Base-by-base conservation (phyloP, 23 tunicate genomes). In the Ciona savignyi region DNA sequence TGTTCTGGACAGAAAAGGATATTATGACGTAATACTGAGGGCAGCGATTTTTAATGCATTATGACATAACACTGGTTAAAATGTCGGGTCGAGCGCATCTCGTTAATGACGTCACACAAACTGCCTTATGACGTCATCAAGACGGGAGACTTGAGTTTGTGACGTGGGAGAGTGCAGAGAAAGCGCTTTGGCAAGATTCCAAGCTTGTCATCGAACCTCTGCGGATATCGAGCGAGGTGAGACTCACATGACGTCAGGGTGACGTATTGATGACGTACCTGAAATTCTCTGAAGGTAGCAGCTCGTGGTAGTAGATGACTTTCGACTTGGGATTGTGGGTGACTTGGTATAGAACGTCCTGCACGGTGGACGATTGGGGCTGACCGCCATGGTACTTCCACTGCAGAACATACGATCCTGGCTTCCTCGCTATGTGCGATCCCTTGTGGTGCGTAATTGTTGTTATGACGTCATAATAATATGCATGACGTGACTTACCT, bases 171-270 rank as follows among this genome's bases (percentile, higher is more conserved):
- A 91, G 82, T 3, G 90, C 71, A 9, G 97, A 91, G 65, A 91
- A 91, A 2, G 91, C 90, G 75, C 97, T 91, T 51, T 85, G 91
- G 70, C 97, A 85, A 27, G 91, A 84, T 63, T 91, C 97, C 65
- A 91, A 74, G 35, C 97, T 91, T 29, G 97, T 68, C 97, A 91
- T 91, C 4, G 97, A 91, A 21, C 97, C 97, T 71, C 97, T 91
- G 86, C 26, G 77, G 60, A 34, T 3, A n/a, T n/a, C n/a, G n/a
- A n/a, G n/a, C n/a, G n/a, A n/a, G n/a, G n/a, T n/a, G n/a, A n/a
- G n/a, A n/a, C n/a, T n/a, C n/a, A n/a, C n/a, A n/a, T n/a, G n/a
- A n/a, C n/a, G n/a, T n/a, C n/a, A n/a, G 9, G 56, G 15, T 42
- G 9, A 42, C 15, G 56, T 42, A 9, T 6, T 42, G 9, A 42